A percentile compares a stretch with the other conserved stretches of the same genome.
Evolutionary conservation across 2,113 vertebrate genomes (phyloP).

Genomic region (Malurus cyaneus): DNA sequence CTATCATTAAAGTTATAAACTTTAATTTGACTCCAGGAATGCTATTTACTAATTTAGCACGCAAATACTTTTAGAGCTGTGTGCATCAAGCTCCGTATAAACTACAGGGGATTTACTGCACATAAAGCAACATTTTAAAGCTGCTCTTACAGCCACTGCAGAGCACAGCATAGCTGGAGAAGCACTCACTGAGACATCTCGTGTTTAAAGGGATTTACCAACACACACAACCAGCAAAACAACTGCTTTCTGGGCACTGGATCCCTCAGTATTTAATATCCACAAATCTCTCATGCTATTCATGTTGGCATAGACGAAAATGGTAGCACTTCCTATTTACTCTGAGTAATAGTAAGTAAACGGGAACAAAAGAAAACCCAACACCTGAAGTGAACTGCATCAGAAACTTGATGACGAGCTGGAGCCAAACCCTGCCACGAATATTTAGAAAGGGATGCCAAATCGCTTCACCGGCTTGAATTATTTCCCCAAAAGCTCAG

Average conservation of each 20-base stretch:
- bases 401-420: neutral
- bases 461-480: neutral
- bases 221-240: neutral
- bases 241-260: neutral
- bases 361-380: neutral
- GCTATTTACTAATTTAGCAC: neutral
- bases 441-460: neutral
- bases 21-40: neutral
- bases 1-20: slow-evolving; percentile 4
- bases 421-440: neutral
- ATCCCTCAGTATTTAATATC: neutral
- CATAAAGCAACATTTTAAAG: neutral
- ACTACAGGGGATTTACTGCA: neutral
- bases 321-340: neutral
- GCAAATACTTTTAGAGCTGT: neutral
- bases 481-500: neutral
- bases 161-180: neutral
- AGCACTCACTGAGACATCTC: neutral
- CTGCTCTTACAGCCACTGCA: neutral
- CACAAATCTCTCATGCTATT: neutral
- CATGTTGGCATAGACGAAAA: neutral
- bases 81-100: neutral
- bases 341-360: neutral
- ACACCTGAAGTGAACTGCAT: neutral
- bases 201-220: neutral